These are phyloP conservation scores for Tauraco hartlaubi DNA, from an alignment of 2,797 vertebrate genomes.

Conservation along the genomic window DNA sequence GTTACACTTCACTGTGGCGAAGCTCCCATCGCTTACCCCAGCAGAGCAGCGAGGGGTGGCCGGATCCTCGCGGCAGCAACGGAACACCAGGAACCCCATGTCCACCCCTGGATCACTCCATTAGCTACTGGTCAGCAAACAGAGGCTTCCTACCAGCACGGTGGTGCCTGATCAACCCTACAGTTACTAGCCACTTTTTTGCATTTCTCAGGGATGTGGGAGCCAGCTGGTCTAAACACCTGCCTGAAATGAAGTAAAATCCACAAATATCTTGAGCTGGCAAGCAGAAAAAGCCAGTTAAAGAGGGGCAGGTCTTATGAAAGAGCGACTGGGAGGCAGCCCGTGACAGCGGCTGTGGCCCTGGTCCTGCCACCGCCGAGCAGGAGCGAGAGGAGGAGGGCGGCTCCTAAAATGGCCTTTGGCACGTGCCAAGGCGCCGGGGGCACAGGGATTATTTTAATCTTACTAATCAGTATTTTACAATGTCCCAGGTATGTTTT, in stretches of 20 bases:
- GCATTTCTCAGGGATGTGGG: background rate
- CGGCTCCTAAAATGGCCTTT: background rate
- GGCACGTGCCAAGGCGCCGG: background rate
- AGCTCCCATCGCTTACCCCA: background rate
- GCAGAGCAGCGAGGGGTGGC: background rate
- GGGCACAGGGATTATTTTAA: background rate
- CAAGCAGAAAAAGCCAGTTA: background rate
- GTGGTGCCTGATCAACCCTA: background rate
- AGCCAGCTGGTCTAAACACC: background rate
- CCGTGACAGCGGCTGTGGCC: rapidly evolving
- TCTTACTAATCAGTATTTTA: background rate
- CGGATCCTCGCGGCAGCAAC: background rate
- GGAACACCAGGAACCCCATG: background rate
- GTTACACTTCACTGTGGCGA: rapidly evolving
- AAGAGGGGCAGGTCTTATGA: background rate
- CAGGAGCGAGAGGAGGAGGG: no score
- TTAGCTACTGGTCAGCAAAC: background rate
- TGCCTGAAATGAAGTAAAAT: background rate
- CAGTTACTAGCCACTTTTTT: background rate
- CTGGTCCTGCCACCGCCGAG: background rate
- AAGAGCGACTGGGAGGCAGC: background rate
- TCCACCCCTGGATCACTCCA: background rate
- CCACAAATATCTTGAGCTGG: background rate
- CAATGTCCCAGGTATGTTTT: background rate
- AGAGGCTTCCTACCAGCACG: background rate